Conservation (phyloP, 2,797 vertebrate genomes). For the Lagocephalus sceleratus region DNA sequence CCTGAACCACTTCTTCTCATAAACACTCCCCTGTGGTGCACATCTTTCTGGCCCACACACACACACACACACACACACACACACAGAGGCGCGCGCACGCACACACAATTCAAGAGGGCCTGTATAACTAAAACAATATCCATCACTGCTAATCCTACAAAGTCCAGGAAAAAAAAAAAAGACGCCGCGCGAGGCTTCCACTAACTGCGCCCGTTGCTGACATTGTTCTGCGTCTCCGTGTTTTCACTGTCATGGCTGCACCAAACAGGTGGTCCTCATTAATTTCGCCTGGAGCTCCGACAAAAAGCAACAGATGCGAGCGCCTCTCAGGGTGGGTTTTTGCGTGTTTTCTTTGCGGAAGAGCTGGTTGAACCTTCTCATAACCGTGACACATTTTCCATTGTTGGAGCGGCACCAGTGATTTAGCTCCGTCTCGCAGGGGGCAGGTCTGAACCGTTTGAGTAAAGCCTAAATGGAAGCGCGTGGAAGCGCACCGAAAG, state of each 20-base stretch:
- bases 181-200: conserved; percentile 28
- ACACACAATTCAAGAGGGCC: conserved; percentile 6
- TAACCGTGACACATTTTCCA: conserved; percentile 3
- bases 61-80: conserved; percentile 6
- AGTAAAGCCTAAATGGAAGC: conserved; percentile 17
- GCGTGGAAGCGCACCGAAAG: conserved; percentile 1
- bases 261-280: conserved; percentile 57
- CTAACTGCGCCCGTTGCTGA: conserved; percentile 31
- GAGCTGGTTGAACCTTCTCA: conserved; percentile 9
- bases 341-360: conserved; percentile 10
- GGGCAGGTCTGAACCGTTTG: conserved; percentile 17
- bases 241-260: conserved; percentile 34
- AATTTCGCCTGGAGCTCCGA: conserved; percentile 26
- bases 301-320: conserved; percentile 30
- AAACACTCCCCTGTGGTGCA: conserved; percentile 69
- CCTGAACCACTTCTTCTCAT: conserved; percentile 64
- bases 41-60: conserved; percentile 26
- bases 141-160: conserved; percentile 19
- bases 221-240: conserved; percentile 38
- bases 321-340: conserved; percentile 2
- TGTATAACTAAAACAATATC: conserved; percentile 34
- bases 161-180: too few species aligned
- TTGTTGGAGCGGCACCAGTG: conserved; percentile 1
- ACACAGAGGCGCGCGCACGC: conserved; percentile 6
- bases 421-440: conserved; percentile 9